phyloP scores from a whole-genome alignment of 2,797 vertebrate genomes.

The Hyperoplus immaculatus region DNA sequence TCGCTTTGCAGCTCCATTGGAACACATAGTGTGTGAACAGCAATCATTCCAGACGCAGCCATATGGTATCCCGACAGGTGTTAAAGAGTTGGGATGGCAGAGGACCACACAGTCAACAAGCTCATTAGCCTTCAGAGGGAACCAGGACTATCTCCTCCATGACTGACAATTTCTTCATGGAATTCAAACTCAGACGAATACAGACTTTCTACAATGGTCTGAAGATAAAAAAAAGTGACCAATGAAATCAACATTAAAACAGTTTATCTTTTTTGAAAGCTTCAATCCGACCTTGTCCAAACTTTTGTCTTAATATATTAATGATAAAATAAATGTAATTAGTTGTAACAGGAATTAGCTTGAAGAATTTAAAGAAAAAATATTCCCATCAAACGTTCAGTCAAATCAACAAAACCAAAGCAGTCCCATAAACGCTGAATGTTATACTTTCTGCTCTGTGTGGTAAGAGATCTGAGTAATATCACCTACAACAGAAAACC shows the following conservation, averaged over 20 bases:
- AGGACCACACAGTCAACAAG: conserved; percentile 54
- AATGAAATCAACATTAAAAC: too few species aligned
- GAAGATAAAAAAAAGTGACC: too few species aligned
- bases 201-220: conserved; percentile 7
- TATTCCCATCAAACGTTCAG: not conserved
- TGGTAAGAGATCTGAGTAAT: conserved; percentile 13
- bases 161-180: conserved; percentile 25
- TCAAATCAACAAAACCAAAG: not conserved
- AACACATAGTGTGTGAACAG: conserved; percentile 8
- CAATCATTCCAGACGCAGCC: conserved; percentile 34
- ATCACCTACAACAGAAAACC: conserved; percentile 3
- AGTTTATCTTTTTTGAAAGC: not conserved
- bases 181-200: not conserved
- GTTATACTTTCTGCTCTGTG: conserved; percentile 4
- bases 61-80: conserved; percentile 62
- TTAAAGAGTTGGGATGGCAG: conserved; percentile 40
- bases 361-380: not conserved
- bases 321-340: not conserved
- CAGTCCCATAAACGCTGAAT: not conserved
- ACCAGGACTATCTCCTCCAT: not conserved
- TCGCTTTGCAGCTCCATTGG: conserved; percentile 24
- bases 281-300: not conserved
- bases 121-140: conserved; percentile 24
- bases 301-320: not conserved
- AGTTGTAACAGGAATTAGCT: not conserved